Percentiles rank a stretch among this genome's conserved stretches.
Evolutionary conservation across 2,797 vertebrate genomes (phyloP).

Genomic region (Anas capensis): DNA sequence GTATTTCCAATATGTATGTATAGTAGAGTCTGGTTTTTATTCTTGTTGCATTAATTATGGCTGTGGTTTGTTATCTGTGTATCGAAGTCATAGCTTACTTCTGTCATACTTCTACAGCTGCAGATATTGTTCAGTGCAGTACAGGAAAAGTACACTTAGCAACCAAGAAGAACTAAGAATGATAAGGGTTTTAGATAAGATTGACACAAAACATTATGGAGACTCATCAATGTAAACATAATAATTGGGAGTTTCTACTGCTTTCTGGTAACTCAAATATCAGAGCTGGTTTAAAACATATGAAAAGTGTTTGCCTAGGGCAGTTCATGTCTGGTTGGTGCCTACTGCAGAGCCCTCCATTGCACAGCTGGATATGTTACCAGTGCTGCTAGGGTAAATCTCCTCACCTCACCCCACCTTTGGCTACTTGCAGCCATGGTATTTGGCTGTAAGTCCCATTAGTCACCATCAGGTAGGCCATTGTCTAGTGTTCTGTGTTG

Average conservation of each 20-base stretch:
- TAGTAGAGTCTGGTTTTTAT: background rate
- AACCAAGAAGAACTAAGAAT: background rate
- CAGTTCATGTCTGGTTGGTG: background rate
- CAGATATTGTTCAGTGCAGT: background rate
- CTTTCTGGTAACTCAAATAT: background rate
- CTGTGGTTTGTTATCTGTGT: background rate
- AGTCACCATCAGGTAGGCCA: background rate
- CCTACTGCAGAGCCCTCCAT: background rate
- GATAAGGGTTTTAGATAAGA: background rate
- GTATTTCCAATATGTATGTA: background rate
- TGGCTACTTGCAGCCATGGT: background rate
- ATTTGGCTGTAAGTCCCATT: background rate
- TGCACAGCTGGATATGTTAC: background rate
- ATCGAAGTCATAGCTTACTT: background rate
- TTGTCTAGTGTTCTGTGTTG: rapidly evolving
- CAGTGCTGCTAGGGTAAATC: background rate
- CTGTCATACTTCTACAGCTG: background rate
- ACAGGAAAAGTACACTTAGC: background rate
- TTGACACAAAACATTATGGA: background rate
- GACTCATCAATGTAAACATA: background rate
- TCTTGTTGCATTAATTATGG: background rate
- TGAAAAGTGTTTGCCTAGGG: background rate
- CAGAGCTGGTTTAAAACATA: background rate
- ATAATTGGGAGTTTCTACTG: background rate
- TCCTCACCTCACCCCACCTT: background rate